Base-by-base conservation (phyloP, 2,888 invertebrate genomes). In the Pammene fasciana region DNA sequence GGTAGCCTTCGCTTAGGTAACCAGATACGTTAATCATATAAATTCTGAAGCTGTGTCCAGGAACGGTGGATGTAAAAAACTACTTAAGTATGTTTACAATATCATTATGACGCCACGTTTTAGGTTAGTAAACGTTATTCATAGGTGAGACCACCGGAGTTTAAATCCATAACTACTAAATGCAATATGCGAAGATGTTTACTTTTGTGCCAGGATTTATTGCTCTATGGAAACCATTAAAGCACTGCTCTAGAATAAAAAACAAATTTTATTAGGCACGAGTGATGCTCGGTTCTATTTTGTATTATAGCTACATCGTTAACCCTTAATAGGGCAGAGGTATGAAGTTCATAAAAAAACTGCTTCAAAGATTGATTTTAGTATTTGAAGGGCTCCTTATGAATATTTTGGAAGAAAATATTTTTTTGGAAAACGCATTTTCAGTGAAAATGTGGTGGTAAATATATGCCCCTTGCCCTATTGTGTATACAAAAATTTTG, bases 51-150 rank as follows among this genome's bases (percentile, higher is more conserved):
- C 26, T 26, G 26, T 26, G 46, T 61, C 66, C 64, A 71, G 60
- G 57, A 70, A 41, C 54, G 56, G 66, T 70, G 41, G 38, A 72
- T 72, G 71, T 71, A 73, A 73, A n/a, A 73, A 73, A 73, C 72
- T 74, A 71, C 72, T 75, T 70, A 65, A 18, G 43, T 62, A 52
- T 62, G 72, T 74, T 72, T 67, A 59, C 68, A 74, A 72, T 71
- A 60, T 70, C 38, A 16, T 56, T 48, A 48, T 55, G 60, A 36
- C 18, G 45, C 14, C 41, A 59, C 45, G 43, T 56, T 45, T 4
- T 18, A 57, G 34, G 38, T 18, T 65, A 34, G 13, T 68, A 59
- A 65, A 71, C 52, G 18, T 50, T 26, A 61, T 55, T 56, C 26
- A 55, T 57, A 60, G 38, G 38, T 45, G 48, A 48, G 71, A 71